A percentile compares a stretch with the other conserved stretches of the same genome.
Evolutionary conservation across 2,888 invertebrate genomes (phyloP).

Genomic region (Cantharis rustica): DNA sequence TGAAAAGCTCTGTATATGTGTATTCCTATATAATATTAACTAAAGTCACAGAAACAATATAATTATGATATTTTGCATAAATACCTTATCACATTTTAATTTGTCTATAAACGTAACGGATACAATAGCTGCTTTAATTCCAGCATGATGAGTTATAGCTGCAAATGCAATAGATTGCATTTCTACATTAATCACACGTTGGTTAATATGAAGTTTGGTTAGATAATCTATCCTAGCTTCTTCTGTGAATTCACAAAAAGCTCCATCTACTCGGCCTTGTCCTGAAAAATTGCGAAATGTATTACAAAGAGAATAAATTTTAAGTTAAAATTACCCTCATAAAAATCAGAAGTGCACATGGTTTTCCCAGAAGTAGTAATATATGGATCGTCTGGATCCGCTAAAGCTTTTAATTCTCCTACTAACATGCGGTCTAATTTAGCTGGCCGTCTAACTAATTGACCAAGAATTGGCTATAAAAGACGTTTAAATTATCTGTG

Average conservation of each 20-base stretch:
- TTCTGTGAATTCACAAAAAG: slow-evolving; percentile 92
- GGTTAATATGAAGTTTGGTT: slow-evolving; percentile 69
- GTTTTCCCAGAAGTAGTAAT: slow-evolving; percentile 90
- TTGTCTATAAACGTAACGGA: slow-evolving; percentile 93
- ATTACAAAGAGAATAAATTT: not conserved
- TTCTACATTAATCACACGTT: slow-evolving; percentile 93
- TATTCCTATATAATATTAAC: too few species aligned
- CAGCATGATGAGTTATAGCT: slow-evolving; percentile 91
- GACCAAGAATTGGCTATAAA: slow-evolving; percentile 80
- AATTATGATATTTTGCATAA: too few species aligned
- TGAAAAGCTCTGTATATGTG: too few species aligned
- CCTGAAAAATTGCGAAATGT: slow-evolving; percentile 61
- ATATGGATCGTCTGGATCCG: slow-evolving; percentile 80
- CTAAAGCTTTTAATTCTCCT: slow-evolving; percentile 76
- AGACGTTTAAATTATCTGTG: not conserved
- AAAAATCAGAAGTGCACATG: slow-evolving; percentile 97
- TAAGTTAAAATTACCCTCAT: slow-evolving; percentile 73
- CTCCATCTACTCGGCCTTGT: slow-evolving; percentile 94
- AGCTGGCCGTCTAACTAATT: slow-evolving; percentile 79
- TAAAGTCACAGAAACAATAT: too few species aligned
- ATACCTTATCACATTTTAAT: slow-evolving; percentile 93
- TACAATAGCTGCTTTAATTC: slow-evolving; percentile 89
- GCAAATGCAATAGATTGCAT: slow-evolving; percentile 96
- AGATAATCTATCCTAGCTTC: slow-evolving; percentile 91
- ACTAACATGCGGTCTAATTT: slow-evolving; percentile 81